Percentiles rank a stretch among this genome's conserved stretches.
Conservation (phyloP, 2,888 invertebrate genomes). For the Sarcophaga subvicina region DNA sequence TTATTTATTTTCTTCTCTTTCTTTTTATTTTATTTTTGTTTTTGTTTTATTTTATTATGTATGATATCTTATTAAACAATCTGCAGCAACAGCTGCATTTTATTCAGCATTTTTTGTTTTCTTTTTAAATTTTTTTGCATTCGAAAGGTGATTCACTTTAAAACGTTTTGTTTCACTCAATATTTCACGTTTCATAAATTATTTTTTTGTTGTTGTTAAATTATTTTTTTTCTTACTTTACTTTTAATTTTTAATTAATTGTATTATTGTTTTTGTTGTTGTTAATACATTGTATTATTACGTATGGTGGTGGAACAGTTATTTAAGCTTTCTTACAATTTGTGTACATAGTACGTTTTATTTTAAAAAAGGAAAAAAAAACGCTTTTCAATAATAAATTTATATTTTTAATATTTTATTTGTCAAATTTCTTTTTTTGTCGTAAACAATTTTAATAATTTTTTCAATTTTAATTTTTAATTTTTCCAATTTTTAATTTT, state of each 20-base stretch:
- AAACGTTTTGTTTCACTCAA: slow-evolving; percentile 34
- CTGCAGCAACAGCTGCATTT: slow-evolving; percentile 65
- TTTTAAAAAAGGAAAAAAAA: background rate
- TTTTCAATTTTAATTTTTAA: too few species aligned
- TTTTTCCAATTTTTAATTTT: background rate
- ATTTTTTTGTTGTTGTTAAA: slow-evolving; percentile 24
- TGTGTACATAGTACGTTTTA: slow-evolving; percentile 14
- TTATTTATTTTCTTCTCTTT: background rate
- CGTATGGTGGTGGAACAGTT: slow-evolving; percentile 36
- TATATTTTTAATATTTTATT: too few species aligned
- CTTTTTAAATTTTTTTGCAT: background rate
- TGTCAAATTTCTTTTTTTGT: too few species aligned
- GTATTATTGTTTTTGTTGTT: slow-evolving; percentile 38
- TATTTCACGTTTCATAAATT: slow-evolving; percentile 9
- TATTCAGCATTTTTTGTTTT: slow-evolving; percentile 35
- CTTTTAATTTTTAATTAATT: slow-evolving; percentile 11
- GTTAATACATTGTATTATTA: slow-evolving; percentile 36
- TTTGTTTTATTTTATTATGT: background rate
- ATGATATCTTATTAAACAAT: slow-evolving; percentile 30
- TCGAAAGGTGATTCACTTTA: slow-evolving; percentile 59
- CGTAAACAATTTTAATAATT: too few species aligned
- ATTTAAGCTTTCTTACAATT: slow-evolving; percentile 42
- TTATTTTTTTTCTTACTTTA: slow-evolving; percentile 25
- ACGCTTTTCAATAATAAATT: background rate
- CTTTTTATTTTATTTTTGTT: background rate